Evolutionary conservation across 2,113 vertebrate species (phyloP).

Genomic region (Galemys pyrenaicus): DNA sequence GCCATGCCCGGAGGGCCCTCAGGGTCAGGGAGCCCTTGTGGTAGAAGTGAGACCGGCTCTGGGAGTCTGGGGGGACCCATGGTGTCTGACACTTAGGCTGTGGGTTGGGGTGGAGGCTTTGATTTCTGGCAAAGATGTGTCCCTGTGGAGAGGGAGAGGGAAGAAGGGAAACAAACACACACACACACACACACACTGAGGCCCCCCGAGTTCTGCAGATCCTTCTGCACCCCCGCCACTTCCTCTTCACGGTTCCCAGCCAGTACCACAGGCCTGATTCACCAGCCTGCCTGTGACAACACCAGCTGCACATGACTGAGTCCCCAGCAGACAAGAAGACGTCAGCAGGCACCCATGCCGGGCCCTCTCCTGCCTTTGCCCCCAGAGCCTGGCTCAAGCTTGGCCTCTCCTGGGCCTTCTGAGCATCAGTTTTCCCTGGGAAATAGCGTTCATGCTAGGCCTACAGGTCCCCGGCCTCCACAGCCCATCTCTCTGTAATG

Average conservation of each 20-base stretch:
- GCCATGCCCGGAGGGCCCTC: neutral
- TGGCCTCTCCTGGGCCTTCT: conserved; percentile 5
- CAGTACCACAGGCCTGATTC: conserved; percentile 54
- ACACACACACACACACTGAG: neutral
- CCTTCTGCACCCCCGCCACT: neutral
- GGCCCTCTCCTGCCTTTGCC: neutral
- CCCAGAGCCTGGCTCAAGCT: neutral
- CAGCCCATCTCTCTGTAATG: neutral
- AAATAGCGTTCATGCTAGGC: neutral
- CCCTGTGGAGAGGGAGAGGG: no score
- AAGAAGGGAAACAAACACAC: neutral
- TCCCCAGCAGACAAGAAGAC: neutral
- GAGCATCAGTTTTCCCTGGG: neutral
- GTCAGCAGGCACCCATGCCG: fast-evolving
- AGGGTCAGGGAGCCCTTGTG: neutral
- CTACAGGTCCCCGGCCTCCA: neutral
- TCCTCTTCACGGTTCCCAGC: neutral
- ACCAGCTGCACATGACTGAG: neutral
- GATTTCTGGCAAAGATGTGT: neutral
- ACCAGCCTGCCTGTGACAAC: conserved; percentile 25
- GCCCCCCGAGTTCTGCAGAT: neutral
- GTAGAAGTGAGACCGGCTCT: neutral
- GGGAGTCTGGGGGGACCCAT: neutral
- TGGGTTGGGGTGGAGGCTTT: neutral
- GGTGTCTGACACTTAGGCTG: neutral